Evolutionary conservation across 2,113 vertebrate species (phyloP).

Genomic region (Natator depressus): DNA sequence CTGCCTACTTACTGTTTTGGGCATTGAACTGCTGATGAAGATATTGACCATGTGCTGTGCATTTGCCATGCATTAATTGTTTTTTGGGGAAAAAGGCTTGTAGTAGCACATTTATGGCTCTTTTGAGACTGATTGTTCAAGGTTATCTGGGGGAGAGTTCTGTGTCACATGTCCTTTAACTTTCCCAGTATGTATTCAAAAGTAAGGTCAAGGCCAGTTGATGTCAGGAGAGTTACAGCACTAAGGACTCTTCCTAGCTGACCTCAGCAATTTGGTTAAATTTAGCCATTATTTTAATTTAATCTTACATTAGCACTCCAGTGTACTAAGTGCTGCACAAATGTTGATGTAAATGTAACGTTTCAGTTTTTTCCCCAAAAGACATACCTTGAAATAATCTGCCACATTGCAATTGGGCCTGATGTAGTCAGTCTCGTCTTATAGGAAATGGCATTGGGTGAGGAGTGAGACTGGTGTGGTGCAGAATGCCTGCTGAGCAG

Average conservation of each 20-base stretch:
- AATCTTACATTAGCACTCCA: background rate
- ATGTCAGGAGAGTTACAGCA: background rate
- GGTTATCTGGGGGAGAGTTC: background rate
- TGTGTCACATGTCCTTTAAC: background rate
- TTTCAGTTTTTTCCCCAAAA: background rate
- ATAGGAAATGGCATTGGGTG: background rate
- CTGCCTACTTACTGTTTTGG: background rate
- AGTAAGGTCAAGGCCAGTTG: fast-evolving
- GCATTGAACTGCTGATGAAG: background rate
- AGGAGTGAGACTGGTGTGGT: background rate
- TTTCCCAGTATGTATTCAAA: fast-evolving
- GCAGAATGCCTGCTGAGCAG: too few species aligned
- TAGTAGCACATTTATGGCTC: background rate
- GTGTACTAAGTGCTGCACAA: background rate
- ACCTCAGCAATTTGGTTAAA: background rate
- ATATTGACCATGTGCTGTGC: too few species aligned
- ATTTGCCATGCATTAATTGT: too few species aligned
- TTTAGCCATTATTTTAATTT: background rate
- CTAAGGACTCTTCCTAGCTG: background rate
- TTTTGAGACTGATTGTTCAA: background rate
- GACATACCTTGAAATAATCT: background rate
- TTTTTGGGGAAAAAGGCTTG: too few species aligned
- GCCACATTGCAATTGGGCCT: background rate
- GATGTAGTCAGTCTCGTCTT: background rate
- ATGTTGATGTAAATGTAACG: background rate